Evolutionary conservation across 2,797 vertebrate genomes (phyloP).

Genomic region (Micropoecilia bifurca): DNA sequence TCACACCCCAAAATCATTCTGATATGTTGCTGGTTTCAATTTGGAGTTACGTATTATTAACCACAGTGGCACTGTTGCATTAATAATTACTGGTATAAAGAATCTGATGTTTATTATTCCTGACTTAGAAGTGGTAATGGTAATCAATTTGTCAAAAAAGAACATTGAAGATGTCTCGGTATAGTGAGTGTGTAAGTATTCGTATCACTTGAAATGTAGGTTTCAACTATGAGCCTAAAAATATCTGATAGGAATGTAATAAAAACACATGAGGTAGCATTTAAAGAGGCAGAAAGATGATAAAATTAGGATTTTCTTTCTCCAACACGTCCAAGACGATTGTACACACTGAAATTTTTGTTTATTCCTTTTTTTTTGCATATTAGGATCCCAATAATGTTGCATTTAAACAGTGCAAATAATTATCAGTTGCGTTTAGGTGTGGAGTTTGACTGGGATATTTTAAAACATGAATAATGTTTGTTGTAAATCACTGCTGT

Average conservation of each 20-base stretch:
- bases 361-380: not conserved
- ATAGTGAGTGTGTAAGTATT: not conserved
- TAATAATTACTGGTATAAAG: slow-evolving; percentile 14
- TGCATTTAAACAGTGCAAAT: not conserved
- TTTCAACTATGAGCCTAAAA: not conserved
- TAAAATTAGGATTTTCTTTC: no score
- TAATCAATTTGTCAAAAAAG: not conserved
- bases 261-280: not conserved
- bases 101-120: not conserved
- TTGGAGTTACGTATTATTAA: slow-evolving; percentile 7
- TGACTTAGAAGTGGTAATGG: not conserved
- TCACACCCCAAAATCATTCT: slow-evolving; percentile 44
- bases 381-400: no score
- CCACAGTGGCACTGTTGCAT: not conserved
- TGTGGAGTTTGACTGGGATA: not conserved
- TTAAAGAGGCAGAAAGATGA: not conserved
- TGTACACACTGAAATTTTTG: not conserved
- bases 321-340: no score
- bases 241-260: not conserved
- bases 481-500: not conserved
- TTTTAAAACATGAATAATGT: not conserved
- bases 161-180: not conserved
- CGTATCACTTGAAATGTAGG: not conserved
- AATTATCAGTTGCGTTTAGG: not conserved
- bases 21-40: slow-evolving; percentile 30